Base-by-base conservation (phyloP, 2,797 vertebrate species). In the Orestias chungarensis region DNA sequence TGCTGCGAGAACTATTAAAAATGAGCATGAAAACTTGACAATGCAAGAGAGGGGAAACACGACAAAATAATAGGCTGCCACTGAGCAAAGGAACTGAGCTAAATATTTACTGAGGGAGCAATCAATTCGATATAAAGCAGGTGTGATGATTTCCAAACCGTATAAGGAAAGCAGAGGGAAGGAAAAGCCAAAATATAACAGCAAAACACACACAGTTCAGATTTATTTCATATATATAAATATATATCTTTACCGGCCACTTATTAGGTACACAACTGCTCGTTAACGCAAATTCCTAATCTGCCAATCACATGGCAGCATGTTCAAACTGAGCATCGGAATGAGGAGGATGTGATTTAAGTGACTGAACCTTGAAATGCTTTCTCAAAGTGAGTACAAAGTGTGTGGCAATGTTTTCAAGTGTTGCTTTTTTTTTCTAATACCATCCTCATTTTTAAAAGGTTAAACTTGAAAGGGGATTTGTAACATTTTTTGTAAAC, bases 101-200 rank as follows among this genome's bases (percentile, higher is more conserved):
- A 59, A 59, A 59, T 62, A 62, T 62, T 62, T 62, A 62, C 23
- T 40, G 35, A 62, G 35, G 35, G 35, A 62, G 35, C 59, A 62
- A 62, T 40, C 23, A 62, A 25, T 62, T 40, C n/a, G 59, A 62
- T 25, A 62, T 12, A 40, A 62, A 62, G 59, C 59, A 62, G 59
- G 59, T 62, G 59, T 40, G 35, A 40, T 62, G 59, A 62, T 35
- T 59, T 59, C 33, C 55, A 35, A 35, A 35, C 31, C 31, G 57
- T 61, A 23, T 62, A 23, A 62, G 11, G 59, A n/a, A 40, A 40
- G 57, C 11, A 61, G 35, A 61, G 33, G 5, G 59, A 6, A 62
- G 40, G 11, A n/a, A 40, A 6, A n/a, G 59, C 35, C n/a, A 12
- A 62, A 62, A 62, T 40, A 15, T n/a, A 62, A 62, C 20, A 6